Base-by-base conservation (phyloP, 2,797 vertebrate species). In the Scyliorhinus canicula region DNA sequence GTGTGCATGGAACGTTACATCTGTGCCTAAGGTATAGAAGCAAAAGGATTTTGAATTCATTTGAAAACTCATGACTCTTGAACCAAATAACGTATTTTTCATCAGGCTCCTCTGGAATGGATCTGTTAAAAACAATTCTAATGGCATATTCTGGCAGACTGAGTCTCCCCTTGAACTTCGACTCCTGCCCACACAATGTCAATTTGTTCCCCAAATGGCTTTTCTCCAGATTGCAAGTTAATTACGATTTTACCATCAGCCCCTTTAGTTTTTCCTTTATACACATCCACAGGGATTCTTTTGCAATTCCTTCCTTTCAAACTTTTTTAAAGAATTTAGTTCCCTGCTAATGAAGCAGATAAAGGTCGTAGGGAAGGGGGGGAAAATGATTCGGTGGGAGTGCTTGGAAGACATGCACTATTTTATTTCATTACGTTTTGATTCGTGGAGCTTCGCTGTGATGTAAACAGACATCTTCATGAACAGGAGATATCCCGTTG, bases 11-110 rank as follows among this genome's bases (percentile, higher is more conserved):
- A 28, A 67, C 24, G 91, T 67, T 47, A 28, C 55, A 44, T 67
- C 65, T 93, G 52, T 88, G 85, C 85, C 40, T 93, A 24, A 67
- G 40, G n/a, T 12, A 28, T 28, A 28, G 91, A 12, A 93, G 63
- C 52, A 88, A 55, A 88, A 55, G 12, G n/a, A 93, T 67, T 65
- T 93, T 47, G 60, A 60, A 93, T 93, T 63, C 24, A 93, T 93
- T 65, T 93, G 60, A 16, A 93, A 67, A 93, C 44, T 24, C 11
- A 35, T n/a, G 21, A 63, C 8, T 93, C 60, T 14, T 40, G 60
- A 44, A n/a, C 60, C 28, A 57, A 86, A 93, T 21, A 24, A 65
- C 40, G 19, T 21, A 63, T 44, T 93, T 47, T 40, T 67, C 67
- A 93, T 93, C 60, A 65, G 63, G 91, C 91, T 67, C 19, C 40